Conservation (phyloP, 2,888 invertebrate species). For the Cephus rjabovi region DNA sequence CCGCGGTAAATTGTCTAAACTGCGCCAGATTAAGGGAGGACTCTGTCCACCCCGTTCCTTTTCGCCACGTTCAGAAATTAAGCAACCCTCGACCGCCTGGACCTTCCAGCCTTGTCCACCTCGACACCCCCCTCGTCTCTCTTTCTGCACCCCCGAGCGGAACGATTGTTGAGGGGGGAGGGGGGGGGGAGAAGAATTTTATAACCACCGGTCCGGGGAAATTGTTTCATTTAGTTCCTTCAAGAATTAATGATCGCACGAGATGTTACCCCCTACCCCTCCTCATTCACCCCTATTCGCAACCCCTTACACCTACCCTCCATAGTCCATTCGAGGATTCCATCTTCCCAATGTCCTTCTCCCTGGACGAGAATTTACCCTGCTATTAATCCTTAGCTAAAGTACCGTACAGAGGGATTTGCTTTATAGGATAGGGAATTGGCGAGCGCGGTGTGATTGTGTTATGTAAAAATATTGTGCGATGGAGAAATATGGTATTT, state of each 20-base stretch:
- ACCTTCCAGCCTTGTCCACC: not conserved
- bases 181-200: slow-evolving; percentile 23
- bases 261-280: slow-evolving; percentile 7
- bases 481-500: not conserved
- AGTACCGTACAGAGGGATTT: not conserved
- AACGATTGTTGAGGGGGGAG: not conserved
- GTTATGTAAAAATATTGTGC: not conserved
- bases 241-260: slow-evolving; percentile 4
- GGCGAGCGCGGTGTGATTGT: not conserved
- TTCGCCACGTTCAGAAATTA: slow-evolving; percentile 50
- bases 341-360: not conserved
- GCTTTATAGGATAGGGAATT: not conserved
- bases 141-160: not conserved
- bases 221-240: slow-evolving; percentile 45
- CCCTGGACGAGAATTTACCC: not conserved
- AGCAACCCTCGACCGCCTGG: slow-evolving; percentile 39
- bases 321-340: not conserved
- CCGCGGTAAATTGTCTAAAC: slow-evolving; percentile 59
- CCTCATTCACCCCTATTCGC: not conserved
- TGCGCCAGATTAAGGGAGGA: slow-evolving; percentile 53
- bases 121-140: not conserved
- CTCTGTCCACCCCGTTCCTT: slow-evolving; percentile 17
- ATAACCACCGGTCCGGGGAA: slow-evolving; percentile 29
- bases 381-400: not conserved
- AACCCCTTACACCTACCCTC: not conserved